Percentiles rank a stretch among this genome's conserved stretches.
Conservation (phyloP, 2,113 vertebrate species). For the Prinia subflava region DNA sequence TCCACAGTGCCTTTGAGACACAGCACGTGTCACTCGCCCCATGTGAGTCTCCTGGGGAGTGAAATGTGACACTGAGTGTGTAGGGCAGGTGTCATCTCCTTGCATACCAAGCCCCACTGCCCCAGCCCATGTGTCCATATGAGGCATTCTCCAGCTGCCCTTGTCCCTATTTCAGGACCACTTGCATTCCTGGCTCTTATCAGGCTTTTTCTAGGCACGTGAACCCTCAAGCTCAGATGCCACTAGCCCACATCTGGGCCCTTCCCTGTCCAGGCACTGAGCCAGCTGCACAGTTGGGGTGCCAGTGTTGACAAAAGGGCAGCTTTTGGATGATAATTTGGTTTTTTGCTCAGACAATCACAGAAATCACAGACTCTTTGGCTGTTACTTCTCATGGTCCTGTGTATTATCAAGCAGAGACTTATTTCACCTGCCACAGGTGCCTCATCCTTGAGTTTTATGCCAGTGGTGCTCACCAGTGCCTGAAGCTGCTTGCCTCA, state of each 20-base stretch:
- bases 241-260: conserved; percentile 31
- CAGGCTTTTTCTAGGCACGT: neutral
- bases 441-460: neutral
- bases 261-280: neutral
- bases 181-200: conserved; percentile 49
- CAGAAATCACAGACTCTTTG: neutral
- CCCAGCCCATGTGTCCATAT: conserved; percentile 18
- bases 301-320: neutral
- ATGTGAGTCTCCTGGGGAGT: neutral
- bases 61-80: neutral
- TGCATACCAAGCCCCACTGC: conserved; percentile 12
- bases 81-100: conserved; percentile 38
- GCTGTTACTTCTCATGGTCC: neutral
- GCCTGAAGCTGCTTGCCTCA: neutral
- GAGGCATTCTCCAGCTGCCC: conserved; percentile 36
- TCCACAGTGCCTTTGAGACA: neutral
- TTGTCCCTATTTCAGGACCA: conserved; percentile 54
- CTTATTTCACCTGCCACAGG: neutral
- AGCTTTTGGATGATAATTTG: neutral
- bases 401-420: neutral
- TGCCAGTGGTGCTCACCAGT: neutral
- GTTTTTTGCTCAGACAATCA: neutral
- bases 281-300: neutral
- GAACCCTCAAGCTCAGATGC: neutral
- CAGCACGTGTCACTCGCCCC: neutral